Percentiles rank a stretch among this genome's conserved stretches.
Conservation (phyloP, 23 tunicate genomes). For the Trididemnum clinides region DNA sequence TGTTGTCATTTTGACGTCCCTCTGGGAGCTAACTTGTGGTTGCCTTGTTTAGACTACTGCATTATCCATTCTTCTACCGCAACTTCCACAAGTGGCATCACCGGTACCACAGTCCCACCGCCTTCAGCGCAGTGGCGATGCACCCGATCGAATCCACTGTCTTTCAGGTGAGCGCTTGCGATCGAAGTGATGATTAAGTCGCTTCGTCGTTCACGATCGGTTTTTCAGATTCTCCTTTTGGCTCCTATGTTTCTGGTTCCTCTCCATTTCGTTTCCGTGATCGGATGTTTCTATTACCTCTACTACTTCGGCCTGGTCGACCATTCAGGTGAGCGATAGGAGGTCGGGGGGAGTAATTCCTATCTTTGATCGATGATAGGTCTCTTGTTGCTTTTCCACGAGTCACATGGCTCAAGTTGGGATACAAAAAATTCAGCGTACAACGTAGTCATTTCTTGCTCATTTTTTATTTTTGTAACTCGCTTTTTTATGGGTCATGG, state of each 20-base stretch:
- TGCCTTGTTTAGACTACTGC: conserved; percentile 56
- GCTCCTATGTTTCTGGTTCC: conserved; percentile 64
- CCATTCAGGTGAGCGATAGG: conserved; percentile 76
- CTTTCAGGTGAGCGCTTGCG: conserved; percentile 53
- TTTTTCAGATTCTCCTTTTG: conserved; percentile 52
- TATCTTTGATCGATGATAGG: too few species aligned
- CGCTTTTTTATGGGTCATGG: too few species aligned
- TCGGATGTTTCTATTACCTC: conserved; percentile 52
- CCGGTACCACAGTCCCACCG: conserved; percentile 83
- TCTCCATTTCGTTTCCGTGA: conserved; percentile 54
- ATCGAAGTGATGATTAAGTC: not conserved
- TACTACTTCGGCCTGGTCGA: conserved; percentile 85
- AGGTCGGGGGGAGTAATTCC: too few species aligned
- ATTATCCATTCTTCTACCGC: conserved; percentile 72
- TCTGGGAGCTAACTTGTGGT: not conserved
- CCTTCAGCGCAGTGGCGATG: conserved; percentile 93
- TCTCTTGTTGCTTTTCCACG: too few species aligned
- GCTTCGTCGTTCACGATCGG: not conserved
- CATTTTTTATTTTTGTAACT: too few species aligned
- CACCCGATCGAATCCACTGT: conserved; percentile 78
- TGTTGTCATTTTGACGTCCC: not conserved
- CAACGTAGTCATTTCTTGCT: too few species aligned
- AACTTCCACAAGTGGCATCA: conserved; percentile 92
- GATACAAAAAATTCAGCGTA: too few species aligned
- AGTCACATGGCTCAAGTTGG: too few species aligned